Conservation (phyloP, 37 sponge, comb jelly and placozoan species). For the Tethya wilhelma region DNA sequence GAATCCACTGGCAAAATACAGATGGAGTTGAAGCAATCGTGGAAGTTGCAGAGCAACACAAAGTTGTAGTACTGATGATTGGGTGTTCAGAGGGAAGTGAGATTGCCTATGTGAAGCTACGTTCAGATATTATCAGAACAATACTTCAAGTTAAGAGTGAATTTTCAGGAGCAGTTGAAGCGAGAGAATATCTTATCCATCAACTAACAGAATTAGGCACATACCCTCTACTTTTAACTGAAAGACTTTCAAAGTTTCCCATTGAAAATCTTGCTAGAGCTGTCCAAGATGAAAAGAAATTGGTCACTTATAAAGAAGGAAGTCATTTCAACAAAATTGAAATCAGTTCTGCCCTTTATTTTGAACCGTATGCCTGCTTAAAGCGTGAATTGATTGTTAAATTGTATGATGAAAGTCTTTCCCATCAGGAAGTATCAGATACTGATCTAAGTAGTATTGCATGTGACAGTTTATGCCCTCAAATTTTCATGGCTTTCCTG, state of each 20-base stretch:
- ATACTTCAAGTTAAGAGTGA: conserved; percentile 17
- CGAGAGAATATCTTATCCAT: conserved; percentile 9
- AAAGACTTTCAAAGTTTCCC: not conserved
- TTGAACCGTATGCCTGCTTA: conserved; percentile 28
- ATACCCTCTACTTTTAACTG: not conserved
- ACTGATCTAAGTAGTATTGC: not conserved
- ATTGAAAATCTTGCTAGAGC: not conserved
- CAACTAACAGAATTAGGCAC: not conserved
- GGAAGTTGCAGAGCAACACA: not conserved
- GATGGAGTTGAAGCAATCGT: conserved; percentile 2
- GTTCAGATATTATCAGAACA: not conserved
- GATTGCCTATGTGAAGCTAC: not conserved
- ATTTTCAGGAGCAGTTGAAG: not conserved
- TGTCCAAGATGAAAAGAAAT: not conserved
- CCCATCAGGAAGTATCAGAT: not conserved
- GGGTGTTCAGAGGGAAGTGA: not conserved
- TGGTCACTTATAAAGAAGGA: not conserved
- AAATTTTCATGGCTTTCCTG: no score
- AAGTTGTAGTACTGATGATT: not conserved
- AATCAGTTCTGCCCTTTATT: conserved; percentile 8
- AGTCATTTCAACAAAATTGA: not conserved
- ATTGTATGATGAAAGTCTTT: not conserved
- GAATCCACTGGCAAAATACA: no score
- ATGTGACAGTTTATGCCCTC: no score
- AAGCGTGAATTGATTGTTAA: not conserved